These are phyloP conservation scores for Macrosiphum euphorbiae DNA, from an alignment of 2,888 invertebrate species.

Conservation along the genomic window DNA sequence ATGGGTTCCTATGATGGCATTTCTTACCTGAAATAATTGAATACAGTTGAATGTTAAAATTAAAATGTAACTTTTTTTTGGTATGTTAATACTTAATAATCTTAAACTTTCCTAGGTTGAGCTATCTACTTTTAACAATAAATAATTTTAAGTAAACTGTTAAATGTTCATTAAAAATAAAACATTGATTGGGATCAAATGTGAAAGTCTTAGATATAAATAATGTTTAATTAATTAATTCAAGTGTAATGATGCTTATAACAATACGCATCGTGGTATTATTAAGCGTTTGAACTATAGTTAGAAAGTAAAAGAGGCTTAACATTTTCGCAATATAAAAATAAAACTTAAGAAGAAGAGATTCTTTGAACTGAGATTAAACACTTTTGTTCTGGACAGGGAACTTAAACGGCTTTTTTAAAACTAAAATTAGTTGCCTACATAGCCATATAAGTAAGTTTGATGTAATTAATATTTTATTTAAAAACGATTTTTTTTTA, in stretches of 20 bases:
- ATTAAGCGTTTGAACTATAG: neutral
- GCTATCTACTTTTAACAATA: neutral
- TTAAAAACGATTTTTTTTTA: neutral
- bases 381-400: neutral
- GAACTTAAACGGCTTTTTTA: neutral
- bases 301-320: constrained; percentile 28
- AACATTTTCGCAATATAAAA: neutral
- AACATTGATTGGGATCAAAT: neutral
- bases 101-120: neutral
- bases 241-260: neutral
- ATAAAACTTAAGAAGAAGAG: neutral
- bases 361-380: neutral
- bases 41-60: neutral
- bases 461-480: neutral
- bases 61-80: neutral
- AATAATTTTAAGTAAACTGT: neutral
- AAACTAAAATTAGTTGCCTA: neutral
- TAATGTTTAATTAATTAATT: constrained; percentile 14
- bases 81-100: neutral
- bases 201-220: constrained; percentile 35
- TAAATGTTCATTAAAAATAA: neutral
- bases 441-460: neutral
- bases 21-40: neutral
- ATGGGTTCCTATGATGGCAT: neutral
- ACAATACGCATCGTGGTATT: constrained; percentile 20